These are phyloP conservation scores for Osmoderma eremita DNA, from an alignment of 2,888 invertebrate genomes.

Conservation along the genomic window DNA sequence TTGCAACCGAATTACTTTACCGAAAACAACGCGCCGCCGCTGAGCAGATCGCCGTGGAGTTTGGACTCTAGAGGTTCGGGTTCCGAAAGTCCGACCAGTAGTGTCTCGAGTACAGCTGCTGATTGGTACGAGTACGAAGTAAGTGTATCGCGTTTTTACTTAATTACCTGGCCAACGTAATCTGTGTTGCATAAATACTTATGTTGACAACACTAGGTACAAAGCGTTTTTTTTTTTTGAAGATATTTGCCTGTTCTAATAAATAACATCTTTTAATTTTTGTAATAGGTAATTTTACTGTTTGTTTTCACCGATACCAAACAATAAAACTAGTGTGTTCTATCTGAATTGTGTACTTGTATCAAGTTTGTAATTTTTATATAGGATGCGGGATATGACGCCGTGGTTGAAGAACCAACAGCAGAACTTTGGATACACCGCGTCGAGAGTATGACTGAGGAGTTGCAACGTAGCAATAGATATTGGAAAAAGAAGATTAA, in stretches of 20 bases:
- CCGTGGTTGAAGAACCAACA: conserved; percentile 35
- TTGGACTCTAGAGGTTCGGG: conserved; percentile 43
- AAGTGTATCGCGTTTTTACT: too few relatives aligned
- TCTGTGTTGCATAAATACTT: too few relatives aligned
- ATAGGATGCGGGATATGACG: conserved; percentile 37
- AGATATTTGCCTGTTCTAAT: too few relatives aligned
- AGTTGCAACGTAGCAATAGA: conserved; percentile 51
- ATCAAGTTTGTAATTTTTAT: too few relatives aligned
- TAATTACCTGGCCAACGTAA: too few relatives aligned
- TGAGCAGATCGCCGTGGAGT: conserved; percentile 40
- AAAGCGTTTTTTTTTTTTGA: too few relatives aligned
- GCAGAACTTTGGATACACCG: conserved; percentile 50
- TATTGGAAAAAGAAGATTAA: conserved; percentile 52
- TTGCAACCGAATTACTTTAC: conserved; percentile 13
- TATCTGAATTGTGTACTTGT: too few relatives aligned
- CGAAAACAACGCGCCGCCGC: conserved; percentile 16
- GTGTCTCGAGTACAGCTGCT: conserved; percentile 33
- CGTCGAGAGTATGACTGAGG: conserved; percentile 52
- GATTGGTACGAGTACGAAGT: conserved; percentile 42
- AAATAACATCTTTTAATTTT: neutral
- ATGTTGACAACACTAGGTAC: too few relatives aligned
- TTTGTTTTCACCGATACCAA: too few relatives aligned
- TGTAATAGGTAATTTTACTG: too few relatives aligned
- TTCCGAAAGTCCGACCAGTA: conserved; percentile 42
- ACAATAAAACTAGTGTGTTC: too few relatives aligned